phyloP scores from a whole-genome alignment of 2,797 vertebrate genomes.

The Mastacembelus armatus region DNA sequence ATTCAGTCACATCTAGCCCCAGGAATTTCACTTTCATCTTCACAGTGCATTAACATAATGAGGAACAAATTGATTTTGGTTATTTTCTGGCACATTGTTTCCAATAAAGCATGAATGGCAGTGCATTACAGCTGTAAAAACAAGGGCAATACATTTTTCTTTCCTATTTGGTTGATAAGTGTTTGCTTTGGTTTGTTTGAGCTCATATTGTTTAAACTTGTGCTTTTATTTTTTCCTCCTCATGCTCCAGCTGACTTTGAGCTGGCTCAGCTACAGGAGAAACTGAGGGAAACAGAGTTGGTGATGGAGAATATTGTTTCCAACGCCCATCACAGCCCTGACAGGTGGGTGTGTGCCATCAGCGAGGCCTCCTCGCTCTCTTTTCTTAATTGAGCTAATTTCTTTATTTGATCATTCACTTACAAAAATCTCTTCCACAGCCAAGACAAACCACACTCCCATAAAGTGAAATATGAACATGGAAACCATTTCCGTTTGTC shows the following conservation, averaged over 20 bases:
- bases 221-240: background rate
- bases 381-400: background rate
- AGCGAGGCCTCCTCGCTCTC: background rate
- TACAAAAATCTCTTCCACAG: background rate
- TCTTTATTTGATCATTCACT: background rate
- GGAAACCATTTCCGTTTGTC: background rate
- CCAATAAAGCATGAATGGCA: background rate
- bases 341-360: constrained; percentile 82
- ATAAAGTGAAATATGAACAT: background rate
- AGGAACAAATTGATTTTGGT: constrained; percentile 3
- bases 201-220: background rate
- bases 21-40: constrained; percentile 1
- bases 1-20: background rate
- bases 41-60: constrained; percentile 23
- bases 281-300: constrained; percentile 92
- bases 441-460: background rate
- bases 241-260: constrained; percentile 92
- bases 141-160: background rate
- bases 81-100: constrained; percentile 11
- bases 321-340: constrained; percentile 85
- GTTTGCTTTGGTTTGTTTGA: background rate
- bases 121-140: background rate
- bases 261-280: constrained; percentile 93
- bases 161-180: no score
- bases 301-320: constrained; percentile 95